Evolutionary conservation across 2,888 invertebrate genomes (phyloP), one percentile per base, ranked within the genome.

Genomic region (Oasisia sp.): DNA sequence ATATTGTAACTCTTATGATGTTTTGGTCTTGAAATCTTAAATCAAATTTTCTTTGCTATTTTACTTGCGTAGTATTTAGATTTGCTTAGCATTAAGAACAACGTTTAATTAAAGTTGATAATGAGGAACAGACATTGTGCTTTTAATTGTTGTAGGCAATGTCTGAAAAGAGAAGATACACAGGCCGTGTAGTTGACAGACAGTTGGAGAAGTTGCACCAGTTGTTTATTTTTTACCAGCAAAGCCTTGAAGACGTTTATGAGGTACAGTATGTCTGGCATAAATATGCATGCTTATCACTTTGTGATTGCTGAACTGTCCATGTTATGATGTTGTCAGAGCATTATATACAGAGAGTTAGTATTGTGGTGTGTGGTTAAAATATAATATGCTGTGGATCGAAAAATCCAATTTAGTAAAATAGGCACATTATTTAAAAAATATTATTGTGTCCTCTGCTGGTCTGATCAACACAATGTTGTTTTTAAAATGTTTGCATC

Each of bases 151-250:
- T 96, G 58, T 95, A 98, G 98, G 98, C 98, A 58, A 97, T 99
- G 93, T 98, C 98, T 91, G 98, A 98, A 91, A 98, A 98, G 96
- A 97, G 98, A 91, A 98, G 98, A 96, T 98, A 98, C 93, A 98
- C 98, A 0, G 98, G 98, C 95, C 98, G 98, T 97, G 97, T 98
- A 92, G 96, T 99, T 14, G 97, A 98, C 95, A 97, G 98, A 96
- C 97, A 98, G 92, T 98, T 98, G 0, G 97, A 97, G 93, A 97
- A 98, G 45, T 97, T 99, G 91, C 97, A 98, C 92, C 97, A 98
- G 19, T 97, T 98, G 95, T 97, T 99, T 92, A 97, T 97, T 94
- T 98, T 98, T 95, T 98, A 98, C 96, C 98, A 99, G 96, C 98
- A 98, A 38, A 98, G 98, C 97, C 97, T 99, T 92, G 97, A 98